phyloP scores from a whole-genome alignment of 2,797 vertebrate genomes.

The Oryzias sinensis region DNA sequence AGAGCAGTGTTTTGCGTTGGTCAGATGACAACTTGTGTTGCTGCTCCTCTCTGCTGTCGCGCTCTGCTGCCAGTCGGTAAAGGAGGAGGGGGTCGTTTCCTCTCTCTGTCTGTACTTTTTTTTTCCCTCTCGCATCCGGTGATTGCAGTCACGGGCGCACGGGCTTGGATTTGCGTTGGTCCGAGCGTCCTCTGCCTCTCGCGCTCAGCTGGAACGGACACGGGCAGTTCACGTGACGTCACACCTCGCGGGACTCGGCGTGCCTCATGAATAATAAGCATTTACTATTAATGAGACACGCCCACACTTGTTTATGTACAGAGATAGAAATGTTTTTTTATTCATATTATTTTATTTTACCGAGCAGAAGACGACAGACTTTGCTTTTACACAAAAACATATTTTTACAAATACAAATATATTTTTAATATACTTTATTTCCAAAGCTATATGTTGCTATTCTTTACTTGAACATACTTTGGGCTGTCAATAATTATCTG shows the following conservation, averaged over 20 bases:
- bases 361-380: too few relatives aligned
- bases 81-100: slow-evolving; percentile 53
- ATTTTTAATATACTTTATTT: slow-evolving; percentile 20
- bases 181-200: slow-evolving; percentile 35
- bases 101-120: slow-evolving; percentile 68
- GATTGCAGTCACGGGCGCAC: slow-evolving; percentile 73
- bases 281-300: too few relatives aligned
- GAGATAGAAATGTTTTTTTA: too few relatives aligned
- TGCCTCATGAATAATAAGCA: not conserved
- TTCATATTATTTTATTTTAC: too few relatives aligned
- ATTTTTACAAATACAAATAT: too few relatives aligned
- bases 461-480: not conserved
- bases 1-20: slow-evolving; percentile 61
- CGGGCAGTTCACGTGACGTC: slow-evolving; percentile 83
- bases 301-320: not conserved
- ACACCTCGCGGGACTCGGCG: slow-evolving; percentile 58
- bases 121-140: slow-evolving; percentile 56
- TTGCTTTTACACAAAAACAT: too few relatives aligned
- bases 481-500: slow-evolving; percentile 13
- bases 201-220: slow-evolving; percentile 83
- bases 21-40: slow-evolving; percentile 77
- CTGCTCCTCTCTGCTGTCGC: slow-evolving; percentile 70
- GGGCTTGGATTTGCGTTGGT: slow-evolving; percentile 65
- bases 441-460: slow-evolving; percentile 3
- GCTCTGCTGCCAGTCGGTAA: slow-evolving; percentile 60